Percentiles rank a stretch among this genome's conserved stretches.
Conservation (phyloP, 2,113 vertebrate genomes). For the Amphiprion percula region DNA sequence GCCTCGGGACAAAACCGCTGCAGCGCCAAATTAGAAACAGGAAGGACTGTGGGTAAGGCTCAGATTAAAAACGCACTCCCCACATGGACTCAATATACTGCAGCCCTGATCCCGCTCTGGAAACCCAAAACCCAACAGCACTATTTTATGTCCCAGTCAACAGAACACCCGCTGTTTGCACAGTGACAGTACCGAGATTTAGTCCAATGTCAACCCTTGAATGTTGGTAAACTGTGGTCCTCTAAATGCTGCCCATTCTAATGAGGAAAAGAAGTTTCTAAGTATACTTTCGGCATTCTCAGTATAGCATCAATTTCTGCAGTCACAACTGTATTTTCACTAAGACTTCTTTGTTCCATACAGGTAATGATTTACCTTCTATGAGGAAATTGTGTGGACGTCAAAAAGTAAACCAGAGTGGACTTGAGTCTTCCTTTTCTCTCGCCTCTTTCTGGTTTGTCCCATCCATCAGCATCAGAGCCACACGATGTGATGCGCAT, state of each 20-base stretch:
- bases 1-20: conserved; percentile 87
- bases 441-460: conserved; percentile 46
- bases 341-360: conserved; percentile 19
- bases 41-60: conserved; percentile 87
- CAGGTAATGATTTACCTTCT: not conserved
- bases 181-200: conserved; percentile 77
- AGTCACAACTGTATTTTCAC: conserved; percentile 24
- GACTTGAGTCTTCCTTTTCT: conserved; percentile 51
- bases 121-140: conserved; percentile 86
- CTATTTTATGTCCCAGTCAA: conserved; percentile 86
- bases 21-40: conserved; percentile 89
- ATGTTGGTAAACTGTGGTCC: conserved; percentile 80
- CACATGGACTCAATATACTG: conserved; percentile 89
- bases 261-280: conserved; percentile 55
- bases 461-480: conserved; percentile 69
- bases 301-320: conserved; percentile 1
- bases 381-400: conserved; percentile 20
- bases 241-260: conserved; percentile 69
- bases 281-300: not conserved
- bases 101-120: conserved; percentile 82
- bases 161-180: conserved; percentile 82
- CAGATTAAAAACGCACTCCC: conserved; percentile 87
- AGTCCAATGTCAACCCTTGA: conserved; percentile 73
- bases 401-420: conserved; percentile 39
- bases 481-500: conserved; percentile 47